Conservation (phyloP, 2,797 vertebrate species). For the Cryptoprocta ferox region DNA sequence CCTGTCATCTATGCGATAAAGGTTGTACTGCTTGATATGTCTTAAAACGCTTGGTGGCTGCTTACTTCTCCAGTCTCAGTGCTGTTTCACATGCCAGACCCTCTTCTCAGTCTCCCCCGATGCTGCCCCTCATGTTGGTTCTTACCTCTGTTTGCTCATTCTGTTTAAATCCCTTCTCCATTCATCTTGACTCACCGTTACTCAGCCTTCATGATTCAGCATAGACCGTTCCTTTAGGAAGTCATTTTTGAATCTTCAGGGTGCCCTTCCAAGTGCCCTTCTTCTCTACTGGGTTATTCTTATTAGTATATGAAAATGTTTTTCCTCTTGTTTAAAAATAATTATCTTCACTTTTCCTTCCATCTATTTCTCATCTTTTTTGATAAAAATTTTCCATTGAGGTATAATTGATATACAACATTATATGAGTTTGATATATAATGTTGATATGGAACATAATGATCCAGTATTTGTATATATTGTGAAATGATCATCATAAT, state of each 20-base stretch:
- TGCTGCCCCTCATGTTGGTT: not conserved
- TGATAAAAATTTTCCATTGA: not conserved
- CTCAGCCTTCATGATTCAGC: conserved; percentile 17
- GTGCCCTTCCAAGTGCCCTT: not conserved
- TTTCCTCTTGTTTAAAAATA: conserved; percentile 19
- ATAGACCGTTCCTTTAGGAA: not conserved
- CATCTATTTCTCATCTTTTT: not conserved
- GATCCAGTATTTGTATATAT: not conserved
- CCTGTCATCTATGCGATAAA: not conserved
- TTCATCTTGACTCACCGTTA: conserved; percentile 20
- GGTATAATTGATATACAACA: not conserved
- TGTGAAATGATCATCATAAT: not conserved
- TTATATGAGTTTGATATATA: not conserved
- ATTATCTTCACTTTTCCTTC: not conserved
- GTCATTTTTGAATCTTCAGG: not conserved
- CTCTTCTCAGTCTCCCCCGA: too few relatives aligned
- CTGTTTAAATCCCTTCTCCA: not conserved
- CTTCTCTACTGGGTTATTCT: conserved; percentile 1
- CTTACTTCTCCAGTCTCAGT: not conserved
- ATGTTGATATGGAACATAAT: not conserved
- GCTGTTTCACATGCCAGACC: not conserved
- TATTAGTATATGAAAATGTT: not conserved
- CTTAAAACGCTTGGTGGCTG: not conserved
- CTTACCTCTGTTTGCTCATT: not conserved
- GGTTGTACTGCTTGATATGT: not conserved